Evolutionary conservation across 2,888 invertebrate species (phyloP).

Genomic region (Trachelus iudaicus): DNA sequence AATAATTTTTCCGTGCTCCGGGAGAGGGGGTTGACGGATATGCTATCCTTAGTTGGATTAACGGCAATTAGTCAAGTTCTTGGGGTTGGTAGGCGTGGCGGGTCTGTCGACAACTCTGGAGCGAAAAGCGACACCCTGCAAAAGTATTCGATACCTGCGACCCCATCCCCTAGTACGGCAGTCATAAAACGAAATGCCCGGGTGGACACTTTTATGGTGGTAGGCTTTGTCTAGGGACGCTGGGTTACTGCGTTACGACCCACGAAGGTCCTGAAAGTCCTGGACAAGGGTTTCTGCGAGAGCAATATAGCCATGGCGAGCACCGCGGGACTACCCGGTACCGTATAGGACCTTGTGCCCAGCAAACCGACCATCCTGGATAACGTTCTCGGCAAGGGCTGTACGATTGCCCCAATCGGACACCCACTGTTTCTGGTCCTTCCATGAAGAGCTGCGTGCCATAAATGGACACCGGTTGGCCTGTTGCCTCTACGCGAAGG

Average conservation of each 20-base stretch:
- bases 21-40: neutral
- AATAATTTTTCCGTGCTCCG: neutral
- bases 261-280: slow-evolving; percentile 7
- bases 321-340: slow-evolving; percentile 26
- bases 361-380: neutral
- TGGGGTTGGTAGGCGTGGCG: slow-evolving; percentile 38
- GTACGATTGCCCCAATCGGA: slow-evolving; percentile 39
- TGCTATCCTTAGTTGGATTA: slow-evolving; percentile 31
- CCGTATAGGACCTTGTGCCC: neutral
- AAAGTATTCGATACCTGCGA: slow-evolving; percentile 3
- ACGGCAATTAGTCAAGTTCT: slow-evolving; percentile 42
- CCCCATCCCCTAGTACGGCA: slow-evolving; percentile 28
- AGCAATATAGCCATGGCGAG: slow-evolving; percentile 7
- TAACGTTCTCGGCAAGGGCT: neutral
- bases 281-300: slow-evolving; percentile 4
- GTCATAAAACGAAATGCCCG: slow-evolving; percentile 50
- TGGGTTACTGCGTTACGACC: slow-evolving; percentile 26
- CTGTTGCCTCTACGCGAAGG: neutral
- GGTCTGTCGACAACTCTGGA: slow-evolving; percentile 33
- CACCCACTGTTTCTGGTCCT: slow-evolving; percentile 36
- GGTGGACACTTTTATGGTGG: slow-evolving; percentile 58
- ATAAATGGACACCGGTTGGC: slow-evolving; percentile 29
- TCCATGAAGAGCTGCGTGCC: slow-evolving; percentile 30
- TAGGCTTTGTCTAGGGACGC: slow-evolving; percentile 48
- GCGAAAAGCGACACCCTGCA: slow-evolving; percentile 20